Evolutionary conservation across 2,797 vertebrate genomes (phyloP).

Genomic region (Cetoscarus ocellatus): DNA sequence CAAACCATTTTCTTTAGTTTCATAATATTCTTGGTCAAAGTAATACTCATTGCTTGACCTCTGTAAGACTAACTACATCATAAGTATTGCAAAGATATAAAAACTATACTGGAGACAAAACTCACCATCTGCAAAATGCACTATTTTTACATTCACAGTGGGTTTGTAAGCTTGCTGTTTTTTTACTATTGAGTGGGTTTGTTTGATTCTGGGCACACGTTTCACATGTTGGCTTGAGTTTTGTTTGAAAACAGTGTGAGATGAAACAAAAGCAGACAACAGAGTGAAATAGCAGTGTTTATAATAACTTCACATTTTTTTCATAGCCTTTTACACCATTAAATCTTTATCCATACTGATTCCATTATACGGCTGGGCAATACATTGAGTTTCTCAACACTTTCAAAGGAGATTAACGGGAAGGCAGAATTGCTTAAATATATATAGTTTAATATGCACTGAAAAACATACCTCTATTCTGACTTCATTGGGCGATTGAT

Average conservation of each 20-base stretch:
- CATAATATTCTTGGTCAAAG: no score
- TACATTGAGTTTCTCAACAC: no score
- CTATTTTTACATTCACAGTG: neutral
- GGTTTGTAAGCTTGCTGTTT: conserved; percentile 1
- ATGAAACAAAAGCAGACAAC: neutral
- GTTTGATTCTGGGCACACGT: neutral
- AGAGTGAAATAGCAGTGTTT: neutral
- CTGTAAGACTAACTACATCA: no score
- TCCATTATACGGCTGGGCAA: no score
- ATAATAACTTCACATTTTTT: no score
- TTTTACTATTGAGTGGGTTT: neutral
- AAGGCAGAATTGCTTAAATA: no score
- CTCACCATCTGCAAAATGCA: neutral
- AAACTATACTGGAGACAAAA: neutral
- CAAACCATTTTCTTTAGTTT: no score
- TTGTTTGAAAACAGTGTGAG: conserved; percentile 2
- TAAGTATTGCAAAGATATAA: neutral
- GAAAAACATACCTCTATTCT: no score
- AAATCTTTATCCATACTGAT: neutral
- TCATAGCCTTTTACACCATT: neutral
- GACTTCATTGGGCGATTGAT: no score
- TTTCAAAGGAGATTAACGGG: no score
- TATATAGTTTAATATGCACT: no score
- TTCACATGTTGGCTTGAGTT: neutral
- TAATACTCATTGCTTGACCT: no score